These are phyloP conservation scores for Botia almorhae DNA, from an alignment of 2,797 vertebrate species.

Conservation along the genomic window DNA sequence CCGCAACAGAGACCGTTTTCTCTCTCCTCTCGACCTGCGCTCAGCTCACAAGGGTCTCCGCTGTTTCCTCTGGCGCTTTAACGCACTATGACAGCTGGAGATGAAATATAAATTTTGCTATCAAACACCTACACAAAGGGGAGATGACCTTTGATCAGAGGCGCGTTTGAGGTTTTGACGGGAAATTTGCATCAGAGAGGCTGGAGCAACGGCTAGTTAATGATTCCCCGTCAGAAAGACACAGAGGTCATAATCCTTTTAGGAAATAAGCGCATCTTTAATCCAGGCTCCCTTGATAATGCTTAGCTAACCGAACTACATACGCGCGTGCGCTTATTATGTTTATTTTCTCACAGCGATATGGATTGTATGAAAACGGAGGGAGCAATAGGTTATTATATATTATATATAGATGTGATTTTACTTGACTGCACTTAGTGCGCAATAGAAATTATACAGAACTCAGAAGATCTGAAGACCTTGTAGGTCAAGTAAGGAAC, in stretches of 20 bases:
- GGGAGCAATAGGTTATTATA: slow-evolving; percentile 2
- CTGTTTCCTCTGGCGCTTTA: slow-evolving; percentile 73
- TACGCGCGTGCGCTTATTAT: slow-evolving; percentile 14
- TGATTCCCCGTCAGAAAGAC: slow-evolving; percentile 78
- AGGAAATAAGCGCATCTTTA: slow-evolving; percentile 74
- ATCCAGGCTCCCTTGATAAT: slow-evolving; percentile 70
- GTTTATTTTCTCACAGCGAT: neutral
- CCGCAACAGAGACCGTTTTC: no score
- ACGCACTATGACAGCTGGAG: slow-evolving; percentile 82
- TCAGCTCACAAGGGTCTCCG: slow-evolving; percentile 54
- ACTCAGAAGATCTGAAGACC: slow-evolving; percentile 32
- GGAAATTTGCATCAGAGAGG: slow-evolving; percentile 89
- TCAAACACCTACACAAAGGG: slow-evolving; percentile 89
- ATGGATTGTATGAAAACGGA: neutral
- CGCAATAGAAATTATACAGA: neutral
- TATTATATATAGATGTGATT: neutral
- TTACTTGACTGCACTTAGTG: neutral
- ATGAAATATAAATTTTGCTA: slow-evolving; percentile 93
- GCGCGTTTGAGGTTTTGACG: slow-evolving; percentile 89
- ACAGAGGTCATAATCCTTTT: slow-evolving; percentile 86
- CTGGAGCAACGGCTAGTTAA: slow-evolving; percentile 76
- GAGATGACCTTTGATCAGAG: slow-evolving; percentile 93
- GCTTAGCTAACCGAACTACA: slow-evolving; percentile 70
- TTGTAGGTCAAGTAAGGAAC: slow-evolving; percentile 60
- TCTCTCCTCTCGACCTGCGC: slow-evolving; percentile 20